phyloP scores from a whole-genome alignment of 1,140 invertebrate species.

The Zaprionus nigranus region DNA sequence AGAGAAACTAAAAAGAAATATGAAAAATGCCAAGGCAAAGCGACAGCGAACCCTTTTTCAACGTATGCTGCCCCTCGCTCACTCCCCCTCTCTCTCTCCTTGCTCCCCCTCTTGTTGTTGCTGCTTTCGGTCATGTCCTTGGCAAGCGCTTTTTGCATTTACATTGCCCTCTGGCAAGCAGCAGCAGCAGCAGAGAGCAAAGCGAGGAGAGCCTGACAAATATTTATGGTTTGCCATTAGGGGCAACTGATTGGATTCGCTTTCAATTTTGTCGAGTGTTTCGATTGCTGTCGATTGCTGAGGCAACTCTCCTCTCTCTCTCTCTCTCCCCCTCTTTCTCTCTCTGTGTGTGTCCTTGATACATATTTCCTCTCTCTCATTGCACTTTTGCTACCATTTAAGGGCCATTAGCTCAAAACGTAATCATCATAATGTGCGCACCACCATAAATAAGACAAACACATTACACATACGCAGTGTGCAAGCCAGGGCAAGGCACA shows the following conservation, averaged over 20 bases:
- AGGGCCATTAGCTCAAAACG: conserved; percentile 74
- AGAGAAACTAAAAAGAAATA: conserved; percentile 9
- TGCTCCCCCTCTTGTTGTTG: neutral
- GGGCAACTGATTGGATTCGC: conserved; percentile 79
- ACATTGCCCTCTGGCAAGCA: conserved; percentile 11
- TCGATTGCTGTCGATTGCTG: conserved; percentile 27
- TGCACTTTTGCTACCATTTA: conserved; percentile 56
- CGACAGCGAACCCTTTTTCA: conserved; percentile 39
- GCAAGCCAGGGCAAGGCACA: conserved; percentile 4
- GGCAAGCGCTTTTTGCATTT: conserved; percentile 36
- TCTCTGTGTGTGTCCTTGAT: conserved; percentile 57
- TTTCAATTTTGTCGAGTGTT: conserved; percentile 73
- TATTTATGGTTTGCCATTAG: conserved; percentile 81
- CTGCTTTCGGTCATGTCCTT: conserved; percentile 37
- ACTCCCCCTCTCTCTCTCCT: neutral
- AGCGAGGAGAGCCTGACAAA: conserved; percentile 53
- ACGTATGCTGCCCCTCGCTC: conserved; percentile 13
- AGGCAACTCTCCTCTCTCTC: too few species aligned
- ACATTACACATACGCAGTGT: conserved; percentile 75
- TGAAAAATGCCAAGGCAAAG: conserved; percentile 46
- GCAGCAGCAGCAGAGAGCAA: neutral
- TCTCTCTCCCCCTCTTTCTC: neutral
- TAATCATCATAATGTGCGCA: conserved; percentile 79
- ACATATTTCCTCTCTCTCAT: conserved; percentile 40
- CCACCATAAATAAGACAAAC: conserved; percentile 79